Conservation (phyloP, 2,797 vertebrate genomes). For the Taeniopygia guttata region DNA sequence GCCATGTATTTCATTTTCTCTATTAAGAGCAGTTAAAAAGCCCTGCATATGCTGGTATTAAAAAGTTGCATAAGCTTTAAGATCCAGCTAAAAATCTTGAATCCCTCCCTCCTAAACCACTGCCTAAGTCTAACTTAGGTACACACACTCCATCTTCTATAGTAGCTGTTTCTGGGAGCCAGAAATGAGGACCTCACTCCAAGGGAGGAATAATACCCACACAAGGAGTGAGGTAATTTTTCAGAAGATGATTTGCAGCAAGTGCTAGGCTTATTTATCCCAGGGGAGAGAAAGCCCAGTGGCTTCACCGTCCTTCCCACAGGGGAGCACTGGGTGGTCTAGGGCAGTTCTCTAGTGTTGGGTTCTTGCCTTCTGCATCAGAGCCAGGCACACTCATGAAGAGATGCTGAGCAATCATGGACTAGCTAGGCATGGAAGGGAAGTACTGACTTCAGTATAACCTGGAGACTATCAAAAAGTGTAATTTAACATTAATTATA, state of each 20-base stretch:
- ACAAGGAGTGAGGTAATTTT: neutral
- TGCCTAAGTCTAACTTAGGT: neutral
- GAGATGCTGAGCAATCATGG: neutral
- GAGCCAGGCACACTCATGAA: neutral
- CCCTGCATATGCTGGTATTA: neutral
- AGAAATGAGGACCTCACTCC: neutral
- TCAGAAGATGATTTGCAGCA: neutral
- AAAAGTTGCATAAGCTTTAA: neutral
- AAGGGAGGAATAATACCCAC: neutral
- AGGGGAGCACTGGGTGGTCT: neutral
- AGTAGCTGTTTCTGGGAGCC: neutral
- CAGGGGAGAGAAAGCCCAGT: neutral
- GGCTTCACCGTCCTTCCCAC: neutral
- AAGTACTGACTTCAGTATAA: neutral
- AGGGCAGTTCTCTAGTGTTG: rapidly evolving
- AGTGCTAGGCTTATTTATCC: neutral
- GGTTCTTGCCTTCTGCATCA: neutral
- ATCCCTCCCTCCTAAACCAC: neutral
- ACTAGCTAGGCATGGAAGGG: neutral
- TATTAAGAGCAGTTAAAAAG: neutral
- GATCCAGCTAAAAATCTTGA: neutral
- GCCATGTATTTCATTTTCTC: neutral
- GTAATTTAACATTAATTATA: neutral
- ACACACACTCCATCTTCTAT: neutral
- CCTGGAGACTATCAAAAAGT: neutral